Percentiles rank a stretch among this genome's conserved stretches.
phyloP scores from a whole-genome alignment of 2,888 invertebrate genomes.

The Orchesellides sinensis region DNA sequence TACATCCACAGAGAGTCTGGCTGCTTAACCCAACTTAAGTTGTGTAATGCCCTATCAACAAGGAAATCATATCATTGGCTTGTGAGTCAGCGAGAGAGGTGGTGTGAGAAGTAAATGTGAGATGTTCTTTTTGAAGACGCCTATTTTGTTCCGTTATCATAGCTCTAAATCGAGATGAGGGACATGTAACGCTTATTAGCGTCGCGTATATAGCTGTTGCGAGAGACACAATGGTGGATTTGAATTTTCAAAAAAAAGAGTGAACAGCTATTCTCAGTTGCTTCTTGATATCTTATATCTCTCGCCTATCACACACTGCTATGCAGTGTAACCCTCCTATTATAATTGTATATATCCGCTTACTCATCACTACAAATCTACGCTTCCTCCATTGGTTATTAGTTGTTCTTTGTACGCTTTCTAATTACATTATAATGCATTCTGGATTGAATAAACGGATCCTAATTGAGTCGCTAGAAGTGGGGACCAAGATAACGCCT shows the following conservation, averaged over 20 bases:
- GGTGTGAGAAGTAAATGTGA: slow-evolving; percentile 26
- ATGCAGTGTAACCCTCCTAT: no score
- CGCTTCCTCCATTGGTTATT: neutral
- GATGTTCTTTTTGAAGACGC: slow-evolving; percentile 44
- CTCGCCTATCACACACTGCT: neutral
- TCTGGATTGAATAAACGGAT: neutral
- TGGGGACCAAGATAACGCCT: neutral
- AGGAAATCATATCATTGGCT: slow-evolving; percentile 54
- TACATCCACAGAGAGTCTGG: neutral
- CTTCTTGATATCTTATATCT: neutral
- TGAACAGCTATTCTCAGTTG: neutral
- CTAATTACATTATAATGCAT: neutral
- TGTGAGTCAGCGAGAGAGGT: slow-evolving; percentile 42
- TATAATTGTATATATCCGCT: neutral
- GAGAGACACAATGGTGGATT: no score
- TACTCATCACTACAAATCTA: neutral
- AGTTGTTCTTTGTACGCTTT: neutral
- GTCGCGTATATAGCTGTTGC: no score
- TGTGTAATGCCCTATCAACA: no score
- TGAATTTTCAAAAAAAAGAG: no score
- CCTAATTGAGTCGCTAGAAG: neutral
- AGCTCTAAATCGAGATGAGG: slow-evolving; percentile 42
- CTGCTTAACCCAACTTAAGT: no score
- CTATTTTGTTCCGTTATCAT: slow-evolving; percentile 58
- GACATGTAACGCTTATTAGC: slow-evolving; percentile 7